A percentile compares a stretch with the other conserved stretches of the same genome.
Conservation (phyloP, 2,113 vertebrate species). For the Electrona antarctica region DNA sequence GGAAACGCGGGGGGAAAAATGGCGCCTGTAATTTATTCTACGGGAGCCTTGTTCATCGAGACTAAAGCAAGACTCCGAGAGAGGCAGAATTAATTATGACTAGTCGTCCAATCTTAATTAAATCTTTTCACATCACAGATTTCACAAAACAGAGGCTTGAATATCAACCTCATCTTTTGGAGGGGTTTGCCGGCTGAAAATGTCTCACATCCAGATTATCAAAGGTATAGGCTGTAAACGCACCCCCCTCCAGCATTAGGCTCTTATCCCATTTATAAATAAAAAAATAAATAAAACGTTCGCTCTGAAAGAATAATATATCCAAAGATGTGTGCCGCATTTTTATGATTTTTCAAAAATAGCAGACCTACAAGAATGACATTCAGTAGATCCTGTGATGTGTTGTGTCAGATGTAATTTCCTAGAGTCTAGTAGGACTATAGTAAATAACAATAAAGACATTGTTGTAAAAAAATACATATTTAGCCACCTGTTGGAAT, state of each 20-base stretch:
- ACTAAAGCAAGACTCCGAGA: slow-evolving; percentile 64
- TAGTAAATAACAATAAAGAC: too few species aligned
- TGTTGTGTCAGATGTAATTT: too few species aligned
- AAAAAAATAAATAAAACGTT: too few species aligned
- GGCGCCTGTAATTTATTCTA: slow-evolving; percentile 72
- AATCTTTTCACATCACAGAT: slow-evolving; percentile 82
- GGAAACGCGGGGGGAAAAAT: not conserved
- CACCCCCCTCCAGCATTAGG: slow-evolving; percentile 53
- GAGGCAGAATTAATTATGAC: slow-evolving; percentile 80
- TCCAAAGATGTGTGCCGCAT: too few species aligned
- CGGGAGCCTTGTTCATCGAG: slow-evolving; percentile 70
- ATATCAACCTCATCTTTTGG: slow-evolving; percentile 73
- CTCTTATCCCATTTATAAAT: too few species aligned
- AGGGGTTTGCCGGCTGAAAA: slow-evolving; percentile 32
- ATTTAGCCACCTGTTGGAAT: too few species aligned
- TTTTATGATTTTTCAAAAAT: too few species aligned
- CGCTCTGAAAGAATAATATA: too few species aligned
- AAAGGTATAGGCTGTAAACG: slow-evolving; percentile 54
- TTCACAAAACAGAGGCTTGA: slow-evolving; percentile 73
- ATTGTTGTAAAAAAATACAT: too few species aligned
- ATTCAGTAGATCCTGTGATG: too few species aligned
- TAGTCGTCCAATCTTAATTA: slow-evolving; percentile 82
- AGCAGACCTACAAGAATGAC: too few species aligned
- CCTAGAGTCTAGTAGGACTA: too few species aligned
- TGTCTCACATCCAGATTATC: slow-evolving; percentile 66